These are phyloP conservation scores for Cryptoleucopteryx plumbea DNA, from an alignment of 2,113 vertebrate species.

Conservation along the genomic window DNA sequence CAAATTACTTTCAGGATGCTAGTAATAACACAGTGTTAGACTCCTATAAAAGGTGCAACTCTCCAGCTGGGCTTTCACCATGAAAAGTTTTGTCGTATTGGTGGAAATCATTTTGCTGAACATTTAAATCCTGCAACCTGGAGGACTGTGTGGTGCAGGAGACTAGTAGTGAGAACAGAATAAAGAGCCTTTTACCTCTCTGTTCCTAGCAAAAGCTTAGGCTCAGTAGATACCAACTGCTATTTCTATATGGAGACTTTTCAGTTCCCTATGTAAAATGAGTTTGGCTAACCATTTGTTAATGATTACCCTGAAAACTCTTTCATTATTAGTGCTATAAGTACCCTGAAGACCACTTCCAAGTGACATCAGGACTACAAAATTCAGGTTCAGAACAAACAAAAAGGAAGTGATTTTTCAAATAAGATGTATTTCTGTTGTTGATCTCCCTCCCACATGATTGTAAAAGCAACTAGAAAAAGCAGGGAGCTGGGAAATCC, in stretches of 20 bases:
- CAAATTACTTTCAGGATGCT: constrained; percentile 55
- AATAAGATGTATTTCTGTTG: neutral
- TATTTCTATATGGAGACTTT: neutral
- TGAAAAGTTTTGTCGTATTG: constrained; percentile 28
- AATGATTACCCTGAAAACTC: neutral
- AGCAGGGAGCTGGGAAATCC: accelerated
- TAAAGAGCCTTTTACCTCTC: constrained; percentile 4
- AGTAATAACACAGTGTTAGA: neutral
- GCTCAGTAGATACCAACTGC: neutral
- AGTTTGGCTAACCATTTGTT: neutral
- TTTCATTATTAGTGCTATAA: neutral
- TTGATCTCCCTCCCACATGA: neutral
- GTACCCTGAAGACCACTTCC: neutral
- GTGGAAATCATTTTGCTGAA: constrained; percentile 48
- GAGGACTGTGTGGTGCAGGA: neutral
- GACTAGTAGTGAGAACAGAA: constrained; percentile 10
- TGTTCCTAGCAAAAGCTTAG: neutral
- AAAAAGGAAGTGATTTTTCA: neutral
- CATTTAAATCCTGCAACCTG: constrained; percentile 16
- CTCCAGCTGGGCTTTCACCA: constrained; percentile 10
- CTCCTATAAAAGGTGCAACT: constrained; percentile 22
- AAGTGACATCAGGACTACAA: neutral
- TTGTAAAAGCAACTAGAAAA: neutral
- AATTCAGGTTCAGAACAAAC: neutral
- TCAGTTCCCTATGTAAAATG: neutral